These are phyloP conservation scores for Drosophila sturtevanti DNA, from an alignment of 1,140 invertebrate species.

Conservation along the genomic window DNA sequence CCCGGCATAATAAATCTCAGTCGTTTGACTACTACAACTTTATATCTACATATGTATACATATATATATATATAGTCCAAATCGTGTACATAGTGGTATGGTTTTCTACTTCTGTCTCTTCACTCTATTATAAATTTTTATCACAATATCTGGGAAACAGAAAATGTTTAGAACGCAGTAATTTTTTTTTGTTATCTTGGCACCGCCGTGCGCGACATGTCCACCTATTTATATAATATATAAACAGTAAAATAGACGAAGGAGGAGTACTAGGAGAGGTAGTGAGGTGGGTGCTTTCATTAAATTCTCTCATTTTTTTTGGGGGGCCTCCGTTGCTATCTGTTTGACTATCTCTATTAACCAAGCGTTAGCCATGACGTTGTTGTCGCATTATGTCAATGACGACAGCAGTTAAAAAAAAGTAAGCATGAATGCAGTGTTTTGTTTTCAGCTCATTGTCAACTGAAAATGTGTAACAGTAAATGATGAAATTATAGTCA, in stretches of 20 bases:
- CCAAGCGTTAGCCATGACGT: constrained; percentile 49
- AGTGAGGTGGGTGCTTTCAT: not conserved
- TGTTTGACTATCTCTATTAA: constrained; percentile 27
- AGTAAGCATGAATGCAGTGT: constrained; percentile 44
- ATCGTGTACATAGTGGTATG: constrained; percentile 15
- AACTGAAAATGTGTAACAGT: not conserved
- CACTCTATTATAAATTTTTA: constrained; percentile 58
- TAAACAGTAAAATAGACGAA: not conserved
- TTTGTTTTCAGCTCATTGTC: constrained; percentile 46
- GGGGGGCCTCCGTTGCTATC: constrained; percentile 36
- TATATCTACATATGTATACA: not conserved
- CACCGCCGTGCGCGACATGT: constrained; percentile 44
- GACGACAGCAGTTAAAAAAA: constrained; percentile 52
- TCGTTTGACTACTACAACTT: constrained; percentile 40
- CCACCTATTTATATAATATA: constrained; percentile 62
- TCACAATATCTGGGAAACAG: constrained; percentile 66
- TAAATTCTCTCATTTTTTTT: not conserved
- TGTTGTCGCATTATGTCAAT: constrained; percentile 78
- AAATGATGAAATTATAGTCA: not conserved
- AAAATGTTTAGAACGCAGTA: constrained; percentile 72
- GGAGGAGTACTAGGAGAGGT: not conserved
- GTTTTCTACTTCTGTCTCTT: not conserved
- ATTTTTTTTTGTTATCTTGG: constrained; percentile 73
- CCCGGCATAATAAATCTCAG: constrained; percentile 67
- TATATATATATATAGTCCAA: not conserved